A percentile compares a stretch with the other conserved stretches of the same genome.
Evolutionary conservation across 2,797 vertebrate genomes (phyloP).

Genomic region (Sarcoramphus papa): DNA sequence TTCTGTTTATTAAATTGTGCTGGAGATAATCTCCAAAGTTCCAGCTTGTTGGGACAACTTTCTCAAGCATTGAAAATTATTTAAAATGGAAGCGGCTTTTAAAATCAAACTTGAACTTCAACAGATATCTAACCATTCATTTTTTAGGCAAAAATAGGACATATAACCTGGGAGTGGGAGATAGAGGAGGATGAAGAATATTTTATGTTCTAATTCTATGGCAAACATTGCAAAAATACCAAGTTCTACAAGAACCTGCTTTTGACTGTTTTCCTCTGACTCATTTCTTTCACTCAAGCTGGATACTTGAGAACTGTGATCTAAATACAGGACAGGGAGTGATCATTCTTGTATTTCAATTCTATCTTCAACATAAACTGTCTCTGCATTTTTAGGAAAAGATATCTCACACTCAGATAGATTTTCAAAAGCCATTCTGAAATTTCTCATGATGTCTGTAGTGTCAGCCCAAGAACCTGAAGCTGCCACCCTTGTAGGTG

Average conservation of each 20-base stretch:
- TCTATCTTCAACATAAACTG: neutral
- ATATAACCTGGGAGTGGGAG: fast-evolving
- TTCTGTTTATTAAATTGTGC: neutral
- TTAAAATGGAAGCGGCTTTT: neutral
- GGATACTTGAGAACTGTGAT: neutral
- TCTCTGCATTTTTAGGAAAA: neutral
- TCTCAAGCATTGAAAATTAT: neutral
- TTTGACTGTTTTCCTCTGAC: neutral
- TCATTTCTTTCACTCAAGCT: neutral
- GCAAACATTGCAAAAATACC: neutral
- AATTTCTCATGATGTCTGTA: neutral
- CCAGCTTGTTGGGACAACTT: neutral
- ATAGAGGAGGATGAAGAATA: neutral
- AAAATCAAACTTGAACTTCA: neutral
- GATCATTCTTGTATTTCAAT: neutral
- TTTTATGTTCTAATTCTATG: neutral
- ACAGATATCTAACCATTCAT: neutral
- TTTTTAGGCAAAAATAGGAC: neutral
- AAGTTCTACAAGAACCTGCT: neutral
- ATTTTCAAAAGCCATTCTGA: neutral
- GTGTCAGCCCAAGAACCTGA: neutral
- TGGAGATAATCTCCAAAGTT: neutral
- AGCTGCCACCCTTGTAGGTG: neutral
- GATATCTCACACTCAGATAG: neutral
- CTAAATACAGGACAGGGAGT: neutral